These are phyloP conservation scores for Ianthella basta DNA, from an alignment of 37 sponge, comb jelly and placozoan species.

Conservation along the genomic window DNA sequence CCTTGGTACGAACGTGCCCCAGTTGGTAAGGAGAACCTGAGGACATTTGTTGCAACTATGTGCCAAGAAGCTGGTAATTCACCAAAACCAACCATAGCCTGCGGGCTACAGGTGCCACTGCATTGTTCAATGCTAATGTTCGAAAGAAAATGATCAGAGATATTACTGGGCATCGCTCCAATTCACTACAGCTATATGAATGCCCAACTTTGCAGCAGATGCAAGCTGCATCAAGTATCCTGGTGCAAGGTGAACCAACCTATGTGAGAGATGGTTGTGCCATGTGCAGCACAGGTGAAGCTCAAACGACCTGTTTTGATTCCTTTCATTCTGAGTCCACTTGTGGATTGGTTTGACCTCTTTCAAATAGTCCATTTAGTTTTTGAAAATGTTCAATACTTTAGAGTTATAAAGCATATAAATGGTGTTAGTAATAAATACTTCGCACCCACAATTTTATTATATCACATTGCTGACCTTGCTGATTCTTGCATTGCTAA, in stretches of 20 bases:
- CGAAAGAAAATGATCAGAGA: no score
- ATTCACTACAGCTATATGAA: no score
- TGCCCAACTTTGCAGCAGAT: no score
- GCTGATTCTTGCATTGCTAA: no score
- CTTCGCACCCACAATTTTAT: not conserved
- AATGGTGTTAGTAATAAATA: not conserved
- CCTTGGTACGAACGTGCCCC: not conserved
- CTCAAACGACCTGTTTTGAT: conserved; percentile 12
- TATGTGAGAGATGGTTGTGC: not conserved
- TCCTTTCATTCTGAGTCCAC: conserved; percentile 10
- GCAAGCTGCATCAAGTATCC: no score
- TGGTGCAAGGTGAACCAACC: no score
- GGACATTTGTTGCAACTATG: not conserved
- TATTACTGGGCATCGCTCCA: no score
- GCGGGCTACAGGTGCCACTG: no score
- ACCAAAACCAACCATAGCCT: no score
- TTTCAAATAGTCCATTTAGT: not conserved
- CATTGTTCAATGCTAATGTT: no score
- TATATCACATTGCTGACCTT: not conserved
- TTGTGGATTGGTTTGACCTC: not conserved
- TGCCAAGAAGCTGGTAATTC: no score
- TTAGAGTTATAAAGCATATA: conserved; percentile 6
- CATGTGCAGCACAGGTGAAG: no score
- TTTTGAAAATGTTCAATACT: not conserved
- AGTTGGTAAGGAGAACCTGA: not conserved